These are phyloP conservation scores for Lagodon rhomboides DNA, from an alignment of 2,797 vertebrate genomes.

Conservation along the genomic window DNA sequence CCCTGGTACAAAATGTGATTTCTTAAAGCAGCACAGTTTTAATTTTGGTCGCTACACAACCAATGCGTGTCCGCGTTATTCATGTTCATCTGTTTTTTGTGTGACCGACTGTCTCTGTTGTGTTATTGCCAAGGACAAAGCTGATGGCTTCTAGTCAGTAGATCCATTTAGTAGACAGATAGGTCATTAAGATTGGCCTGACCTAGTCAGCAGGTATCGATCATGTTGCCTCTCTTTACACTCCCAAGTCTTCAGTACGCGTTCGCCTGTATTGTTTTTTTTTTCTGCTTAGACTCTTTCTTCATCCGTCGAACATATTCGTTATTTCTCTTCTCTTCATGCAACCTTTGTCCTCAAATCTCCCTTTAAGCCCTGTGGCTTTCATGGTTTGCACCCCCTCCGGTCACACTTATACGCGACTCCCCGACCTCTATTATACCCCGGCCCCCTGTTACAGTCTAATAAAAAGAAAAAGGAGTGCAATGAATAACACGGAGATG, in stretches of 20 bases:
- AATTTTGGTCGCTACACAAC: neutral
- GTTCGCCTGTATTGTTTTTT: neutral
- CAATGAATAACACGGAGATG: conserved; percentile 65
- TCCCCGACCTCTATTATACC: conserved; percentile 59
- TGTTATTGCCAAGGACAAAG: conserved; percentile 69
- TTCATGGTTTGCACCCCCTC: conserved; percentile 17
- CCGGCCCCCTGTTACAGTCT: conserved; percentile 61
- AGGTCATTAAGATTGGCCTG: conserved; percentile 50
- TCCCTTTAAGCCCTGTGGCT: conserved; percentile 43
- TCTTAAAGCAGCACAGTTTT: neutral
- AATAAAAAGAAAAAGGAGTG: conserved; percentile 49
- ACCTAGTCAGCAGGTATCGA: conserved; percentile 66
- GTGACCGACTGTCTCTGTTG: conserved; percentile 13
- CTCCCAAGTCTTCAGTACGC: conserved; percentile 3
- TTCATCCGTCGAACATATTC: conserved; percentile 1
- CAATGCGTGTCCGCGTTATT: conserved; percentile 28
- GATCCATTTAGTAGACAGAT: conserved; percentile 60
- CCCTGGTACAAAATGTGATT: neutral
- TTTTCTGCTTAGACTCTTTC: neutral
- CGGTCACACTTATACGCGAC: conserved; percentile 46
- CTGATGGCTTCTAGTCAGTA: conserved; percentile 57
- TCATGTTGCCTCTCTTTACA: conserved; percentile 21
- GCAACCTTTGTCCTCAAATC: conserved; percentile 49
- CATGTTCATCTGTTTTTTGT: conserved; percentile 56
- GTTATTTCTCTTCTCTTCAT: conserved; percentile 9